A percentile compares a stretch with the other conserved stretches of the same genome.
Evolutionary conservation across 1,140 invertebrate species (phyloP).

Genomic region (Zophobas atratus): DNA sequence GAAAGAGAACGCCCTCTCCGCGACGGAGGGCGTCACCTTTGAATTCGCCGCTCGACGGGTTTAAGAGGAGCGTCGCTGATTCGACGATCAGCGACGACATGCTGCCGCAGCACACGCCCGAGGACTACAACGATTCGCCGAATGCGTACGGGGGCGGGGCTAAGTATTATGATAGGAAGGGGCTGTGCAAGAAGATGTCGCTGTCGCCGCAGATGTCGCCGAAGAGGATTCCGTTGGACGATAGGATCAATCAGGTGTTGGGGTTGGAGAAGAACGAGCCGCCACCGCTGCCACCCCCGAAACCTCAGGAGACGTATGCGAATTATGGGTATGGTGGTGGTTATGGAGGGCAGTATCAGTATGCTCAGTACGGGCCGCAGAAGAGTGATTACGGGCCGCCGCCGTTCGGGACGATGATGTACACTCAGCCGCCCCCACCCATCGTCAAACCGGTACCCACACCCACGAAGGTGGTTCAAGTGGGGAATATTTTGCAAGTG

Average conservation of each 20-base stretch:
- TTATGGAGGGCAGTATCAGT: slow-evolving; percentile 45
- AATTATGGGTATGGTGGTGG: slow-evolving; percentile 27
- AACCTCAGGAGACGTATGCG: neutral
- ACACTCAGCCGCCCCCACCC: slow-evolving; percentile 10
- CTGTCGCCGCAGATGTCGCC: slow-evolving; percentile 51
- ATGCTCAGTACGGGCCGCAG: slow-evolving; percentile 14
- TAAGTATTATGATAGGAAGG: slow-evolving; percentile 16
- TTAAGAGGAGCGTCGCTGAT: slow-evolving; percentile 69
- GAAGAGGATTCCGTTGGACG: slow-evolving; percentile 62
- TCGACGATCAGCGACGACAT: slow-evolving; percentile 71
- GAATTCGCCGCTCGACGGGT: slow-evolving; percentile 63
- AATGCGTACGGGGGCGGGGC: slow-evolving; percentile 2
- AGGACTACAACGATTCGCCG: slow-evolving; percentile 46
- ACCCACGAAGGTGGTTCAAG: slow-evolving; percentile 67
- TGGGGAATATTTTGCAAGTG: slow-evolving; percentile 72
- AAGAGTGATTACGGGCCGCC: slow-evolving; percentile 4
- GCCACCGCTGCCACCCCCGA: neutral
- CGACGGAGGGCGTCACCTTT: slow-evolving; percentile 42
- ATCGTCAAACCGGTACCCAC: neutral
- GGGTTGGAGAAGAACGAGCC: slow-evolving; percentile 54
- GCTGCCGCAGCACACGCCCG: slow-evolving; percentile 54
- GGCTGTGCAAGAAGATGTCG: neutral
- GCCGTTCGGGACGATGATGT: slow-evolving; percentile 2
- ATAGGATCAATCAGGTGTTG: slow-evolving; percentile 64
- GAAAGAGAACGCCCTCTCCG: slow-evolving; percentile 19